Base-by-base conservation (phyloP, 2,888 invertebrate genomes). In the Dynastes hyllus region DNA sequence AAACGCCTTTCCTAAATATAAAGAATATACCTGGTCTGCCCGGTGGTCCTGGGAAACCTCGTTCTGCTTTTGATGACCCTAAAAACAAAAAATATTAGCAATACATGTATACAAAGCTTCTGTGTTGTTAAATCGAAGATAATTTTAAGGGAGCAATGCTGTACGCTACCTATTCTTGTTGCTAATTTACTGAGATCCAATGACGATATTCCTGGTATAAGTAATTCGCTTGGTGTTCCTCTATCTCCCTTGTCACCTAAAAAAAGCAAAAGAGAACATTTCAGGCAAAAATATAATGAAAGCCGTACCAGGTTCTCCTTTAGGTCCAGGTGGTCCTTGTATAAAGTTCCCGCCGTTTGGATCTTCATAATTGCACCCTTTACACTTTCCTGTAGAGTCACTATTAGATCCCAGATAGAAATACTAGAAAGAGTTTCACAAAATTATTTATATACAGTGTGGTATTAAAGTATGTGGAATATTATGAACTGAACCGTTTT, bases 1-100 rank as follows among this genome's bases (percentile, higher is more conserved):
- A 9, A 45, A 8, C 2, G 45, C 11, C 45, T 9, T 45, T 55
- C 13, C n/a, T 1, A 55, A 55, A 55, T 8, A n/a, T 55, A n/a
- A 55, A 55, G n/a, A 16, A 55, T 22, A n/a, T 55, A 66, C 66
- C 66, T 40, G 66, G 66, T 16, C n/a, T 37, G 16, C 66, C 66
- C 8, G 66, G 40, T 40, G 66, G 40, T 9, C 66, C 66, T 66
- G 32, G 11, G n/a, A n/a, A 5, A 32, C 65, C 37, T 0, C n/a
- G 9, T 37, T 55, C 55, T 22, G 16, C 16, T n/a, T 55, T 22
- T 22, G 11, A 13, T 16, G 55, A 55, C 6, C 16, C 55, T 55
- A 55, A n/a, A 55, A 55, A 55, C n/a, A 55, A 4, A 55, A 16
- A 16, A 13, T 16, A 55, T n/a, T 22, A 5, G 55, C 11, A 2